phyloP scores from a whole-genome alignment of 2,113 vertebrate species.

The Hypanus sabinus region DNA sequence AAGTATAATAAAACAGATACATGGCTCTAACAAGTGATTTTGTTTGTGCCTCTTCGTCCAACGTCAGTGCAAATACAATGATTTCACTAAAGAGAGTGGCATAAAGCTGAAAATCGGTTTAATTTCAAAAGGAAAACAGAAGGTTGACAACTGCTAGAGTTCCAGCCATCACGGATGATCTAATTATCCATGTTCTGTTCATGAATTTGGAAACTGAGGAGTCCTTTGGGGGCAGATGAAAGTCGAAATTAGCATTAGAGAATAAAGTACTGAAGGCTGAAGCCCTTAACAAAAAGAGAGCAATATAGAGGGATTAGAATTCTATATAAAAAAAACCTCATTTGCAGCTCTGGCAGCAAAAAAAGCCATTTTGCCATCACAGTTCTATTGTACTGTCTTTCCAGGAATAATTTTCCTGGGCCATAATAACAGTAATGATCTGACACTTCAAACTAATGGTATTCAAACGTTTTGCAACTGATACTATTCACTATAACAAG shows the following conservation, averaged over 20 bases:
- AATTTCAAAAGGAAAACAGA: background rate
- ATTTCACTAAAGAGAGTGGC: background rate
- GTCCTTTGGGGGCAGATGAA: background rate
- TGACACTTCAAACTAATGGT: background rate
- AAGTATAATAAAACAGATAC: too few species aligned
- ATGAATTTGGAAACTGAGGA: conserved; percentile 17
- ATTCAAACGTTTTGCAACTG: conserved; percentile 2
- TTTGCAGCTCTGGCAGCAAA: background rate
- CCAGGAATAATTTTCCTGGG: background rate
- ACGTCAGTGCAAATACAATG: background rate
- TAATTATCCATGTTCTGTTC: background rate
- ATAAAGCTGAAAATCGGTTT: background rate
- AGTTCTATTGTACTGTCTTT: background rate
- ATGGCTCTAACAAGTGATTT: background rate
- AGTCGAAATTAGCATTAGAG: background rate
- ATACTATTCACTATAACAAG: background rate
- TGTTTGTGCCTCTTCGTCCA: background rate
- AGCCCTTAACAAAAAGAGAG: background rate
- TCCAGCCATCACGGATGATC: background rate
- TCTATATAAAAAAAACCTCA: background rate
- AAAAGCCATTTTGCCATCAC: background rate
- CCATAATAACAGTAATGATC: background rate
- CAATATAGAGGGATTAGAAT: background rate
- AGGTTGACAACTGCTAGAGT: background rate
- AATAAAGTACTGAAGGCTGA: background rate